Evolutionary conservation across 2,113 vertebrate species (phyloP), one percentile per base, ranked within the genome.

Genomic region (Cichladusa arquata): DNA sequence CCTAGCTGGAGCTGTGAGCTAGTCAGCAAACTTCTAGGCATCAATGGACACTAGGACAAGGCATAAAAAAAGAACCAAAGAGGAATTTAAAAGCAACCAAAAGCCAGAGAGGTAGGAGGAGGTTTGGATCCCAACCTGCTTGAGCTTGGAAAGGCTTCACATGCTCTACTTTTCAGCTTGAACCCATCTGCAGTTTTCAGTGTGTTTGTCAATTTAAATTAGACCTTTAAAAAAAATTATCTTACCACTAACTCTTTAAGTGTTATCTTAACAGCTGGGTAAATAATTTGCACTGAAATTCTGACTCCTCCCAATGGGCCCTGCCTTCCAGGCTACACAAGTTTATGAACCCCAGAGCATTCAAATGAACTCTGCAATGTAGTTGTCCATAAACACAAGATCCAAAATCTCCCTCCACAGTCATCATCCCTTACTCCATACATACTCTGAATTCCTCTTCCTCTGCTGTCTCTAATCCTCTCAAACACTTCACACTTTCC

Each of bases 121-220:
- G 19, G 20, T 77, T 90, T 90, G 64, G 34, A 94, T 79, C 51
- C 34, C 88, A 90, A 86, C 23, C 74, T 87, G 71, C 48, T 62
- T 72, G 18, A 90, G 86, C 42, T 71, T 90, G 74, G 85, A 93
- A 94, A 87, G 45, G 13, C 74, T 93, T 94, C 76, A 85, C 18
- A 58, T 9, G 12, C 23, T 25, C 36, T 18, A 24, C 36, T 69
- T 56, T 82, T 53, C 42, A 45, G 31, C 50, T 61, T 73, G 15
- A 88, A 58, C 42, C n/a, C 57, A 72, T 69, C 40, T 79, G 48
- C 44, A 79, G 33, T 48, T 91, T 74, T 67, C 77, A 87, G 24
- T 56, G 56, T 36, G 33, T 28, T 85, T 76, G 28, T 92, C 53
- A 72, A 76, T 82, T 82, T 72, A 69, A 93, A 92, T 80, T 44